These are phyloP conservation scores for Eupithecia inturbata DNA, from an alignment of 2,888 invertebrate species.

Conservation along the genomic window DNA sequence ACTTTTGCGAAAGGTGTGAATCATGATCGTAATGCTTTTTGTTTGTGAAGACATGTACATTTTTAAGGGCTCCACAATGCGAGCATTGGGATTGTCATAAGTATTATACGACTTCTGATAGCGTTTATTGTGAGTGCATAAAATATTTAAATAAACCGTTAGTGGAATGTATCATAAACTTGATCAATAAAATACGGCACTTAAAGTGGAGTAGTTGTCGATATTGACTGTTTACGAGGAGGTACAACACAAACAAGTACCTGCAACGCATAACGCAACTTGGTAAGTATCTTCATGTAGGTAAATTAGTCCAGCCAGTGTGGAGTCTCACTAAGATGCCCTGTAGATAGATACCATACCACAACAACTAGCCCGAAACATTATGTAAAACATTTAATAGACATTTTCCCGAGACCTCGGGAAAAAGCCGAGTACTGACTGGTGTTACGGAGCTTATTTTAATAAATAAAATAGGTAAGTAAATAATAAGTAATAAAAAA, in stretches of 20 bases:
- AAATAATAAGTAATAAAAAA: too few species aligned
- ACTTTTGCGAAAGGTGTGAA: conserved; percentile 55
- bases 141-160: conserved; percentile 27
- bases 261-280: conserved; percentile 41
- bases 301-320: not conserved
- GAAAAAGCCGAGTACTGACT: too few species aligned
- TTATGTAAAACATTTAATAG: not conserved
- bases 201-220: conserved; percentile 52
- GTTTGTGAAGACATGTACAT: conserved; percentile 35
- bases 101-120: conserved; percentile 39
- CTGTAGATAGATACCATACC: not conserved
- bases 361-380: not conserved
- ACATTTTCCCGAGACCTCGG: not conserved
- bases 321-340: not conserved
- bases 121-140: conserved; percentile 25
- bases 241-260: conserved; percentile 40
- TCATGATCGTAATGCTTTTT: conserved; percentile 44
- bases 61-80: conserved; percentile 35
- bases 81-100: conserved; percentile 39
- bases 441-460: too few species aligned
- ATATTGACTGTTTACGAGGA: conserved; percentile 53
- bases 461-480: too few species aligned
- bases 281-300: conserved; percentile 40
- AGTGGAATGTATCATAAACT: conserved; percentile 30
- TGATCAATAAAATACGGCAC: conserved; percentile 47